These are phyloP conservation scores for Scaptomyza polygonia DNA, from an alignment of 2,888 invertebrate species.

Conservation along the genomic window DNA sequence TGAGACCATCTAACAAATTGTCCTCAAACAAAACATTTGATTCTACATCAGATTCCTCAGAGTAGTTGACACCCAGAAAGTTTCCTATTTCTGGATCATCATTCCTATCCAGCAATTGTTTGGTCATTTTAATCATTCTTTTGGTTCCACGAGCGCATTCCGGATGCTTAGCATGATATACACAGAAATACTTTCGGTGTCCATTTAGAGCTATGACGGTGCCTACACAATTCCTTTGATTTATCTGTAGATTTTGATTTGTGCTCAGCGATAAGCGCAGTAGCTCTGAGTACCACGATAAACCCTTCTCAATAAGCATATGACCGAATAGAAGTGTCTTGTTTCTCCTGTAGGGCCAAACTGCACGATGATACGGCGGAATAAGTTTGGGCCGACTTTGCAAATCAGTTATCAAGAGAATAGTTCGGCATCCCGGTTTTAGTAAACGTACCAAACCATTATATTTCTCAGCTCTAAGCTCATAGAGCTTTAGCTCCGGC, in stretches of 20 bases:
- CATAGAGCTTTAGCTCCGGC: constrained; percentile 93
- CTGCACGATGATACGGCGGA: constrained; percentile 95
- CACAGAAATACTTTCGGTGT: constrained; percentile 98
- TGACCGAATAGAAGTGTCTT: constrained; percentile 98
- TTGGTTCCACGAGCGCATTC: constrained; percentile 89
- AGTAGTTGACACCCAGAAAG: constrained; percentile 92
- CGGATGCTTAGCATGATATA: constrained; percentile 98
- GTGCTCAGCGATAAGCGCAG: constrained; percentile 94
- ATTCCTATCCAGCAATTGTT: constrained; percentile 85
- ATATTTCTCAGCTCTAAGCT: constrained; percentile 96
- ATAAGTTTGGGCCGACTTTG: constrained; percentile 94
- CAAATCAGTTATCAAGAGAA: constrained; percentile 94
- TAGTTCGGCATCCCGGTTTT: constrained; percentile 97
- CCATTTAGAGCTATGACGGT: constrained; percentile 98
- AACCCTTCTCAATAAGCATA: constrained; percentile 95
- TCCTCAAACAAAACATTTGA: constrained; percentile 87
- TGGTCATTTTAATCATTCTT: constrained; percentile 90
- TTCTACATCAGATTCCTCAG: constrained; percentile 86
- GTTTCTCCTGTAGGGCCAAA: constrained; percentile 98
- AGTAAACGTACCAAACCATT: constrained; percentile 95
- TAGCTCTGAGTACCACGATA: constrained; percentile 96
- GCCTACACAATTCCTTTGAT: constrained; percentile 98
- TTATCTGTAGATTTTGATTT: constrained; percentile 93
- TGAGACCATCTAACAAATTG: constrained; percentile 94
- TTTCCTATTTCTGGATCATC: constrained; percentile 92